Evolutionary conservation across 2,888 invertebrate genomes (phyloP).

Genomic region (Notodromas monacha): DNA sequence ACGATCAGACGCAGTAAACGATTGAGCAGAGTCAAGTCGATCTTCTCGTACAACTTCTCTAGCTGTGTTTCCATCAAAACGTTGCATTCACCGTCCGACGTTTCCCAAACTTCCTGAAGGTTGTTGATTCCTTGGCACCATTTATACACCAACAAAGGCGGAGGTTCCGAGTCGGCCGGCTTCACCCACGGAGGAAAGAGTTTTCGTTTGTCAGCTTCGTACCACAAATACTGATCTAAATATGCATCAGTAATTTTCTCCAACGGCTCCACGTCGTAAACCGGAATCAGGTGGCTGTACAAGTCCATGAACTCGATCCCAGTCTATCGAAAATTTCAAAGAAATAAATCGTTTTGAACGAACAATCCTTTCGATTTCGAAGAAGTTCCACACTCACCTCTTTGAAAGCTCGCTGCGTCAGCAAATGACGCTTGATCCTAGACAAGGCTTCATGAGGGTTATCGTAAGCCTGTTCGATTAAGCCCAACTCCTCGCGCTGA

Average conservation of each 20-base stretch:
- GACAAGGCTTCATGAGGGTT: constrained; percentile 98
- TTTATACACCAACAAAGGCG: constrained; percentile 42
- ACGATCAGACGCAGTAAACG: constrained; percentile 79
- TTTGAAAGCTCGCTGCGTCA: constrained; percentile 92
- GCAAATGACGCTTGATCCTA: constrained; percentile 88
- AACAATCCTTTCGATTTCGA: constrained; percentile 7
- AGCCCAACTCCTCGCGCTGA: constrained; percentile 83
- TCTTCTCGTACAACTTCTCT: constrained; percentile 98
- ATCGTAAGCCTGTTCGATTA: constrained; percentile 98
- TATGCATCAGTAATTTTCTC: constrained; percentile 99
- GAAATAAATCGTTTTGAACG: not conserved
- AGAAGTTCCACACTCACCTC: constrained; percentile 39
- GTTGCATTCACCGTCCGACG: constrained; percentile 90
- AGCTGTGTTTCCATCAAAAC: constrained; percentile 83
- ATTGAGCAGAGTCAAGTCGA: constrained; percentile 87
- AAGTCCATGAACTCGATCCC: constrained; percentile 99
- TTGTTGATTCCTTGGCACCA: constrained; percentile 47
- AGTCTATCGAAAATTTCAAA: constrained; percentile 23
- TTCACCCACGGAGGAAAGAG: constrained; percentile 97
- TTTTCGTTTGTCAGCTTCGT: constrained; percentile 87
- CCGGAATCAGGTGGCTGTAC: constrained; percentile 91
- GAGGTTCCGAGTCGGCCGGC: constrained; percentile 92
- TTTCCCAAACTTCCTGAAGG: constrained; percentile 86
- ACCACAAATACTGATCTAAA: constrained; percentile 96
- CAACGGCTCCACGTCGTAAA: constrained; percentile 92